A percentile compares a stretch with the other conserved stretches of the same genome.
Conservation (phyloP, 2,113 vertebrate genomes). For the Campylorhamphus procurvoides region DNA sequence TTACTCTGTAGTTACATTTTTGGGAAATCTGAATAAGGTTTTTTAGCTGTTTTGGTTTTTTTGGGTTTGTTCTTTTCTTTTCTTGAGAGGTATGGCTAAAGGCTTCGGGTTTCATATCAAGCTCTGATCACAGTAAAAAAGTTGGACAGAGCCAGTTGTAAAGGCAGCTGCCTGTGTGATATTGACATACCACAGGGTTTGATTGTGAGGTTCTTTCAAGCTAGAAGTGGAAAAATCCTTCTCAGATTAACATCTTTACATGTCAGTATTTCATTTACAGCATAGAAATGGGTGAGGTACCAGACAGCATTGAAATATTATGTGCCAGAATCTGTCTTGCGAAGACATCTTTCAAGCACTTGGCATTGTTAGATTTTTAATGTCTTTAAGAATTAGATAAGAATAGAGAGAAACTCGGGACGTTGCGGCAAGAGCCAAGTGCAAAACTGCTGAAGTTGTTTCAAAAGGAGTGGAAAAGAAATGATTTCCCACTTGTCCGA, state of each 20-base stretch:
- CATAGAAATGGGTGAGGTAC: neutral
- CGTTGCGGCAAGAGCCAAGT: neutral
- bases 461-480: neutral
- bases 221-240: neutral
- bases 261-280: neutral
- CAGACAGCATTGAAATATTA: neutral
- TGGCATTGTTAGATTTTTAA: neutral
- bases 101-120: constrained; percentile 57
- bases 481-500: neutral
- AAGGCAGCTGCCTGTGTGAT: neutral
- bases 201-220: constrained; percentile 2
- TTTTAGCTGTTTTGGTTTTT: neutral
- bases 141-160: neutral
- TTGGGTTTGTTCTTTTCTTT: neutral
- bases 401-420: neutral
- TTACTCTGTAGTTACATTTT: constrained; percentile 41
- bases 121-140: constrained; percentile 2
- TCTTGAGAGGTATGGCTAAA: neutral
- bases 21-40: constrained; percentile 31
- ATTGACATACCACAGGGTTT: neutral
- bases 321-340: neutral
- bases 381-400: neutral
- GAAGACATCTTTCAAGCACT: neutral
- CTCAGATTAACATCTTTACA: neutral
- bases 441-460: neutral